Evolutionary conservation across 2,888 invertebrate genomes (phyloP).

Genomic region (Oeneis ivallda): DNA sequence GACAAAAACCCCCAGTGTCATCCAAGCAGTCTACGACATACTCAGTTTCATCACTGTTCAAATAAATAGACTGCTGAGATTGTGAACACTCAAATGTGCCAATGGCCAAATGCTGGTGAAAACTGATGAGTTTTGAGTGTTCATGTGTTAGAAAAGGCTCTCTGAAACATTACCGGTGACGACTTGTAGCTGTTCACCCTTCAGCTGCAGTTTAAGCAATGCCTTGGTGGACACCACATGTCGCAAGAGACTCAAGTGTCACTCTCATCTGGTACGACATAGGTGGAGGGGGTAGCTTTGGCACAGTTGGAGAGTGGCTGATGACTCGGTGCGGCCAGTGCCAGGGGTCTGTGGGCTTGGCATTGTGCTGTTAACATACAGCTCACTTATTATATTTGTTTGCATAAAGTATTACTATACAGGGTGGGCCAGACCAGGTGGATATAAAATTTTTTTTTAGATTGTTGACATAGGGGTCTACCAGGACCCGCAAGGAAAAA

Average conservation of each 20-base stretch:
- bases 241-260: constrained; percentile 45
- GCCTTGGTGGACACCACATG: constrained; percentile 29
- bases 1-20: too few relatives aligned
- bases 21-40: too few relatives aligned
- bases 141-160: neutral
- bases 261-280: constrained; percentile 51
- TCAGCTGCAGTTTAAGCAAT: constrained; percentile 20
- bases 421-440: too few relatives aligned
- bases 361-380: constrained; percentile 60
- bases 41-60: too few relatives aligned
- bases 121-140: neutral
- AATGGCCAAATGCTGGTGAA: too few relatives aligned
- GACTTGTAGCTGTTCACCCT: neutral
- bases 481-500: too few relatives aligned
- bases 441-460: too few relatives aligned
- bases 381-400: neutral
- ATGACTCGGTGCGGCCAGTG: constrained; percentile 62
- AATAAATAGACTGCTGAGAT: too few relatives aligned
- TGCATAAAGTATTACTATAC: too few relatives aligned
- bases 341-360: constrained; percentile 55
- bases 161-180: too few relatives aligned
- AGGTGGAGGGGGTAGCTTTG: constrained; percentile 46
- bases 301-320: constrained; percentile 65
- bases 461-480: too few relatives aligned
- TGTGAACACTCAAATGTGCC: too few relatives aligned